These are phyloP conservation scores for Tineola bisselliella DNA, from an alignment of 2,888 invertebrate species.

Conservation along the genomic window DNA sequence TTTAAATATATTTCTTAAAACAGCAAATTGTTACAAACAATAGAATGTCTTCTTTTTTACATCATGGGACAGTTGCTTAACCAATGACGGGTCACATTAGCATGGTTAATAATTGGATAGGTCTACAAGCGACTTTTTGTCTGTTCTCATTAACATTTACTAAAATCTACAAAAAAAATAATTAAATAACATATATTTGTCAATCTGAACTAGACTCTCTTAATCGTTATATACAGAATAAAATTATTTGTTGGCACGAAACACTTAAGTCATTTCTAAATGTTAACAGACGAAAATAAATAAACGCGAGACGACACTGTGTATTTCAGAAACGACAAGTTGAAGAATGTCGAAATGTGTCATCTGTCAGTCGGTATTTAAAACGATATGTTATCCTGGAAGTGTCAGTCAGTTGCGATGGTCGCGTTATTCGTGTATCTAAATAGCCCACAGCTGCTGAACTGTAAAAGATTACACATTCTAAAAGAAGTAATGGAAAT, in stretches of 20 bases:
- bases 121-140: slow-evolving; percentile 38
- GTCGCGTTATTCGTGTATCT: slow-evolving; percentile 39
- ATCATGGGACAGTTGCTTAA: slow-evolving; percentile 28
- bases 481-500: slow-evolving; percentile 44
- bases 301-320: slow-evolving; percentile 32
- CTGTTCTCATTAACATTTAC: slow-evolving; percentile 36
- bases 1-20: not conserved
- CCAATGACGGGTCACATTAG: slow-evolving; percentile 39
- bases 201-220: not conserved
- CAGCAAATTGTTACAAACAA: not conserved
- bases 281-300: slow-evolving; percentile 39
- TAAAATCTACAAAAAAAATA: not conserved
- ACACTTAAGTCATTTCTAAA: not conserved
- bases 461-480: slow-evolving; percentile 36
- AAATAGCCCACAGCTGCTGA: slow-evolving; percentile 50
- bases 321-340: slow-evolving; percentile 65
- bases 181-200: not conserved
- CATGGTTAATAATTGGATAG: slow-evolving; percentile 33
- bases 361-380: slow-evolving; percentile 67
- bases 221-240: not conserved
- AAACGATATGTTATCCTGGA: slow-evolving; percentile 64
- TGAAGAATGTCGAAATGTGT: slow-evolving; percentile 68
- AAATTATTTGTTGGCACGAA: not conserved
- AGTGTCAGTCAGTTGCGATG: slow-evolving; percentile 40
- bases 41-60: not conserved